These are phyloP conservation scores for Rhinoraja longicauda DNA, from an alignment of 2,797 vertebrate genomes.

Conservation along the genomic window DNA sequence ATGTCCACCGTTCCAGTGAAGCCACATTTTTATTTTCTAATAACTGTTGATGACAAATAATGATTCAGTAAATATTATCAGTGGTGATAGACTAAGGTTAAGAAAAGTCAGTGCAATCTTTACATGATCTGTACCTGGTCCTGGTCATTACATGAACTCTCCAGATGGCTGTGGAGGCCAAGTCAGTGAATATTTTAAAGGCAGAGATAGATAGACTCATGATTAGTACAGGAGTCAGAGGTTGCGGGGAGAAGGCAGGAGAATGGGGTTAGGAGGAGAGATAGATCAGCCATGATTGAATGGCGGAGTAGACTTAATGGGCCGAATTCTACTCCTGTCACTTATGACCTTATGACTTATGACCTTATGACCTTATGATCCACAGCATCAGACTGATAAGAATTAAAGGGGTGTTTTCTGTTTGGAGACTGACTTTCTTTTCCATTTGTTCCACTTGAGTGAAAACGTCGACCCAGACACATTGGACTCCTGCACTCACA, in stretches of 20 bases:
- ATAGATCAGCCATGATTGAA: too few relatives aligned
- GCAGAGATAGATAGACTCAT: too few relatives aligned
- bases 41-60: not conserved
- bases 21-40: not conserved
- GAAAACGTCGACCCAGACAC: not conserved
- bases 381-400: not conserved
- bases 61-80: not conserved
- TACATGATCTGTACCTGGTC: not conserved
- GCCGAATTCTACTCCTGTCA: too few relatives aligned
- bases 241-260: too few relatives aligned
- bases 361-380: not conserved
- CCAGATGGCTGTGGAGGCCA: too few relatives aligned
- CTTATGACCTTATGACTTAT: too few relatives aligned
- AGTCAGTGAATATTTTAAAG: too few relatives aligned
- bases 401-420: not conserved
- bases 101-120: not conserved
- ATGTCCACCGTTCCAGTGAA: not conserved
- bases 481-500: not conserved
- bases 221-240: too few relatives aligned
- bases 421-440: not conserved
- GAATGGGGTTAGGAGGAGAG: too few relatives aligned
- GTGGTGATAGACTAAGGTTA: not conserved
- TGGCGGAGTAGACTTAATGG: too few relatives aligned
- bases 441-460: not conserved
- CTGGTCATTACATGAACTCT: too few relatives aligned